phyloP scores from a whole-genome alignment of 2,113 vertebrate species.

The Cinclus mexicanus region DNA sequence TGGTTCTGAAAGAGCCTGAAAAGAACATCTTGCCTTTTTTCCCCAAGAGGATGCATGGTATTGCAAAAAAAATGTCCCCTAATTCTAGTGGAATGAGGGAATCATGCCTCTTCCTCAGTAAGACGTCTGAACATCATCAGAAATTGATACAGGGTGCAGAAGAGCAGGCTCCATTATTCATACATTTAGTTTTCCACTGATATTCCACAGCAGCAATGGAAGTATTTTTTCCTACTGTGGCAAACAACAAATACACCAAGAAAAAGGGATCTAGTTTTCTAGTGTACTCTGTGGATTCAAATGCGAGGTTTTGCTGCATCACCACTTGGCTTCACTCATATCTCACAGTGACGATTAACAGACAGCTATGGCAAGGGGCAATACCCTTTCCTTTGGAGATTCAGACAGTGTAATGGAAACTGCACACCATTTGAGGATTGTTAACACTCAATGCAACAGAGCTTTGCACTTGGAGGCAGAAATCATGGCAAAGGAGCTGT shows the following conservation, averaged over 20 bases:
- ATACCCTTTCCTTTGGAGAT: not conserved
- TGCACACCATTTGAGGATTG: not conserved
- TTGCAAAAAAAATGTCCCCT: not conserved
- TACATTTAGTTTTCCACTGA: not conserved
- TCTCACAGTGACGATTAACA: not conserved
- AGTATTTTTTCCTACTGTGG: not conserved
- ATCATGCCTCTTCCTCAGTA: not conserved
- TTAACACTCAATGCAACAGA: not conserved
- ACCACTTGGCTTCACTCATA: accelerated
- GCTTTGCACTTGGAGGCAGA: not conserved
- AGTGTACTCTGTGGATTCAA: not conserved
- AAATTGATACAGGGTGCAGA: accelerated
- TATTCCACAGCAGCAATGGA: not conserved
- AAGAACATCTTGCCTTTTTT: not conserved
- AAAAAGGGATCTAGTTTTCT: not conserved
- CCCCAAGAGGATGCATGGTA: not conserved
- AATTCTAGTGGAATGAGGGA: not conserved
- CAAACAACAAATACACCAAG: not conserved
- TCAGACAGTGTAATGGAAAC: not conserved
- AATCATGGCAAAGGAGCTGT: not conserved
- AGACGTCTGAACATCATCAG: not conserved
- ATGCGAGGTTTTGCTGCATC: not conserved
- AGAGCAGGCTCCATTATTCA: not conserved
- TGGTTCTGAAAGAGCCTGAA: not conserved
- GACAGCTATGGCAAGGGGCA: not conserved